Conservation (phyloP, 2,888 invertebrate species). For the Gerris lacustris region DNA sequence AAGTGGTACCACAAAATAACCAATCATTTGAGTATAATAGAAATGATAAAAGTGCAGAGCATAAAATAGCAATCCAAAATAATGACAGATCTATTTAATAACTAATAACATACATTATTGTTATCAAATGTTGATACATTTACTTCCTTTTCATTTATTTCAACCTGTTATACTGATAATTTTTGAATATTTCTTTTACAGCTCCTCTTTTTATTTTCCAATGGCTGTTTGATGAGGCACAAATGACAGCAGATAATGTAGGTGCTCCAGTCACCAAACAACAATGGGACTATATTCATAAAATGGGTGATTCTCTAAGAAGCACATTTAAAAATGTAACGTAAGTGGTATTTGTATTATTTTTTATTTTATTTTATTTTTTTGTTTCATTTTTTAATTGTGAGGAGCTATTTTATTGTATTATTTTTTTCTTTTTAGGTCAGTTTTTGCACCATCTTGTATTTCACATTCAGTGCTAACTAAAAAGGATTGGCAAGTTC, state of each 20-base stretch:
- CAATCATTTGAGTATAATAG: too few relatives aligned
- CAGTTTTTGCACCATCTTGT: conserved; percentile 86
- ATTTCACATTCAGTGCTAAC: conserved; percentile 83
- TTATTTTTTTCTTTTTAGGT: conserved; percentile 37
- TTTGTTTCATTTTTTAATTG: background rate
- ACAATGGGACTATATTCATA: conserved; percentile 88
- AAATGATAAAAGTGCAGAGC: too few relatives aligned
- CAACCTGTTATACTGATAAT: background rate
- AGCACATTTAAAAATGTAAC: conserved; percentile 71
- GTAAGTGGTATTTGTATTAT: conserved; percentile 34
- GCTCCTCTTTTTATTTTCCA: conserved; percentile 88
- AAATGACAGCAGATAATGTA: conserved; percentile 84
- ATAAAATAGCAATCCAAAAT: too few relatives aligned
- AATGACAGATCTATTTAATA: too few relatives aligned
- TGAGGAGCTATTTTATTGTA: background rate
- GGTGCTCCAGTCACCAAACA: conserved; percentile 75
- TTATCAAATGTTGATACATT: background rate
- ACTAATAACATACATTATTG: too few relatives aligned
- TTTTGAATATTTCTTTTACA: conserved; percentile 34
- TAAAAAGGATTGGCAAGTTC: conserved; percentile 72
- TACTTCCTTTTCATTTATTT: background rate
- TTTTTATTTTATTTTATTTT: background rate
- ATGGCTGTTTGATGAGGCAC: conserved; percentile 90
- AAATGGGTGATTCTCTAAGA: conserved; percentile 72
- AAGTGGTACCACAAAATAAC: too few relatives aligned